Evolutionary conservation across 92 coral and sea anemone genomes (phyloP), one percentile per base, ranked within the genome.

Genomic region (Diadumene lineata): DNA sequence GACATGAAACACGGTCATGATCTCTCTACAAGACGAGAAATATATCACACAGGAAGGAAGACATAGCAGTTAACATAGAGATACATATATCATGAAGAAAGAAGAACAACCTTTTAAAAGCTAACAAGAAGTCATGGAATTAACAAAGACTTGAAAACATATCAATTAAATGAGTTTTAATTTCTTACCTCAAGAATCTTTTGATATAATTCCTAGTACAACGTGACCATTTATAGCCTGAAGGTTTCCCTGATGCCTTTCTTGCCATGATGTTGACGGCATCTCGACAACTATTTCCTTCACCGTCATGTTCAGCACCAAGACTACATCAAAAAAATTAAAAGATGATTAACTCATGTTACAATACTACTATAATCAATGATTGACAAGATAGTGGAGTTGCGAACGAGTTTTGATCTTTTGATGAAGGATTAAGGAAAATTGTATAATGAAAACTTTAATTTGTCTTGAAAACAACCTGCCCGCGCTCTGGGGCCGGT

Each of bases 141-240:
- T 8, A 19, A 13, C 17, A 61, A 11, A 61, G 22, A 19, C 22
- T 30, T 31, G 32, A 34, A 2, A 66, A 66, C 22, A n/a, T n/a
- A n/a, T n/a, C n/a, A n/a, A n/a, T n/a, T n/a, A n/a, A n/a, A n/a
- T n/a, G n/a, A n/a, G n/a, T n/a, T n/a, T n/a, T n/a, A 22, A 10
- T 66, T 0, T 43, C 75, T 56, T 29, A 88, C 92, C 61, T 43
- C 33, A 87, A 75, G 26, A 79, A 87, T 27, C 79, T n/a, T 28
- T 60, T 69, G 55, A 88, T 76, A 50, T 83, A 76, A 4, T 66
- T 33, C 16, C 80, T 26, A 43, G 89, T 88, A 60, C 92, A 88
- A 11, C 77, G 29, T 15, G 92, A 88, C 92, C 92, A 88, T 72
- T 88, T 83, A 66, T 79, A 88, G 2, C 89, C 92, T 30, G 89